Percentiles rank a stretch among this genome's conserved stretches.
These are phyloP conservation scores for Archips xylosteana DNA, from an alignment of 2,888 invertebrate species.

Conservation along the genomic window DNA sequence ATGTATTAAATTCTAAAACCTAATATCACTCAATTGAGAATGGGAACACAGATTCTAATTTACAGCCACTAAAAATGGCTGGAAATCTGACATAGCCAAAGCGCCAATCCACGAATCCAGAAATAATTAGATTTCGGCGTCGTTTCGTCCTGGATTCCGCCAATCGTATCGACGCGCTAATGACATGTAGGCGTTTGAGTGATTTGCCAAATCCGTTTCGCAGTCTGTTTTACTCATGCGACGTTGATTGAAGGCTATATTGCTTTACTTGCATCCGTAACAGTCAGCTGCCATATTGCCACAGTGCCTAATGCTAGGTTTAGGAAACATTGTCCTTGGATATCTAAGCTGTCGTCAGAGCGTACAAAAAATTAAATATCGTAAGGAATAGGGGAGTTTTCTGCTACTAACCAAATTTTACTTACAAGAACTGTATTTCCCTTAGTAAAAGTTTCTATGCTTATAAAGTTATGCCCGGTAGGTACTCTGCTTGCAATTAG, in stretches of 20 bases:
- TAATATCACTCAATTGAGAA: constrained; percentile 7
- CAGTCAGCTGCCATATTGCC: background rate
- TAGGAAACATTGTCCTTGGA: background rate
- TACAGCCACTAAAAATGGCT: constrained; percentile 5
- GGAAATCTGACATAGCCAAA: constrained; percentile 31
- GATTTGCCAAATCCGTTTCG: constrained; percentile 7
- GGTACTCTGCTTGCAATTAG: too few relatives aligned
- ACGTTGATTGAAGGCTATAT: constrained; percentile 12
- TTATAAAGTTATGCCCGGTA: too few relatives aligned
- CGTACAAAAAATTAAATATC: too few relatives aligned
- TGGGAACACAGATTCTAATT: constrained; percentile 20
- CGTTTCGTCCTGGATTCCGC: constrained; percentile 27
- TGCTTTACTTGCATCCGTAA: constrained; percentile 5
- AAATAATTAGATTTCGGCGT: constrained; percentile 35
- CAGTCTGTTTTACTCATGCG: background rate
- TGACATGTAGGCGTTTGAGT: constrained; percentile 19
- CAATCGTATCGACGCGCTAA: constrained; percentile 27
- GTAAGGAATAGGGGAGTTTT: too few relatives aligned
- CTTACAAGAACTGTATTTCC: too few relatives aligned
- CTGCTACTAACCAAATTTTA: too few relatives aligned
- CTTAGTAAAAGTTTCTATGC: too few relatives aligned
- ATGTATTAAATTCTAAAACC: background rate
- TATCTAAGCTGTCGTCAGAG: background rate
- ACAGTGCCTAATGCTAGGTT: background rate
- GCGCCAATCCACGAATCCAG: constrained; percentile 23